A percentile compares a stretch with the other conserved stretches of the same genome.
Evolutionary conservation across 1,140 invertebrate genomes (phyloP).

Genomic region (Bombus soroeensis): DNA sequence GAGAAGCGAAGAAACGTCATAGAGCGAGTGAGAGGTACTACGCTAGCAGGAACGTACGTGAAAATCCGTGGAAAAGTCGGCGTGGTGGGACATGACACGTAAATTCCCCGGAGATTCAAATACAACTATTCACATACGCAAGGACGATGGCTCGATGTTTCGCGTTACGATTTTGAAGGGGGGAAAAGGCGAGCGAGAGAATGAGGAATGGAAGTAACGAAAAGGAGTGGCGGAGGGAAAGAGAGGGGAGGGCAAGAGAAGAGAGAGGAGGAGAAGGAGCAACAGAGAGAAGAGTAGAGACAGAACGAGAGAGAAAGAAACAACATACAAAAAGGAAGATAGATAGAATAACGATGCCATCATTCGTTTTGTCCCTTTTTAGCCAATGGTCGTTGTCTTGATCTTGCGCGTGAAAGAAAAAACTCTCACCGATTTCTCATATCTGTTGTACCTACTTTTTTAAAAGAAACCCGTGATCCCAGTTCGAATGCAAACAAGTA

Average conservation of each 20-base stretch:
- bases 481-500: constrained; percentile 20
- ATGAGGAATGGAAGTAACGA: constrained; percentile 51
- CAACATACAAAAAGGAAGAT: constrained; percentile 32
- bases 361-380: constrained; percentile 50
- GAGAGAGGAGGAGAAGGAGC: background rate
- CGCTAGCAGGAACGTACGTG: constrained; percentile 56
- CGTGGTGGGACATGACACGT: constrained; percentile 67
- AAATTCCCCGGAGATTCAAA: constrained; percentile 52
- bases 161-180: constrained; percentile 51
- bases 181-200: constrained; percentile 52
- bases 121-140: constrained; percentile 56
- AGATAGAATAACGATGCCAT: constrained; percentile 49
- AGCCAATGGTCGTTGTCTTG: constrained; percentile 36
- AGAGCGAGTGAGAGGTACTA: constrained; percentile 70
- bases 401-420: constrained; percentile 52
- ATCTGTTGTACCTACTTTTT: constrained; percentile 28
- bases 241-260: background rate
- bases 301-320: constrained; percentile 23
- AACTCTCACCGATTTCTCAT: constrained; percentile 27
- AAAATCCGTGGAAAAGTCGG: constrained; percentile 53
- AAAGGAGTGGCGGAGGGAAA: constrained; percentile 45
- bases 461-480: constrained; percentile 25
- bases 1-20: constrained; percentile 70
- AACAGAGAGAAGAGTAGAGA: background rate
- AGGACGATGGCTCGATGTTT: constrained; percentile 60